A percentile compares a stretch with the other conserved stretches of the same genome.
phyloP scores from a whole-genome alignment of 2,797 vertebrate species.

The Aphelocoma californica region DNA sequence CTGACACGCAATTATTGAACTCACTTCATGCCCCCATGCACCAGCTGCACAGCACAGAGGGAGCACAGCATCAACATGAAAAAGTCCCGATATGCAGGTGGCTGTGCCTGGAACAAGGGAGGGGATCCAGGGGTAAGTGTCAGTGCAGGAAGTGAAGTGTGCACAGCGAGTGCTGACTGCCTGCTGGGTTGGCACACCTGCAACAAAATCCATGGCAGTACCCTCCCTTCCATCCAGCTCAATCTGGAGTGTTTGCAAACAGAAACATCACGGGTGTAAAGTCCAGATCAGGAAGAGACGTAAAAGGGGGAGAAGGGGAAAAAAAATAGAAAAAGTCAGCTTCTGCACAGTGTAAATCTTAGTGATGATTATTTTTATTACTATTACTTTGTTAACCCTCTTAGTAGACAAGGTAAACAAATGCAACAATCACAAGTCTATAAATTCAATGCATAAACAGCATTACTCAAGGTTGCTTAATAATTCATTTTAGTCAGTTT shows the following conservation, averaged over 20 bases:
- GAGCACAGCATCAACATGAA: neutral
- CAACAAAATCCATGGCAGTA: neutral
- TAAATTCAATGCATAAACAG: neutral
- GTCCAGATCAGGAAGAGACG: neutral
- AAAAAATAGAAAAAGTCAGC: neutral
- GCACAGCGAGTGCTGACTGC: neutral
- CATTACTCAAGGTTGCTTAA: conserved; percentile 25
- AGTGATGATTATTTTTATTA: neutral
- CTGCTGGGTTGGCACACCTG: neutral
- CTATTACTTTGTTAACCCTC: neutral
- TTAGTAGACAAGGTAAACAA: neutral
- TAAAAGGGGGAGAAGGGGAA: neutral
- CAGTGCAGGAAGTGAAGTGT: neutral
- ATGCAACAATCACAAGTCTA: neutral
- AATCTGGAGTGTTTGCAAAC: neutral
- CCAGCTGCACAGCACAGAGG: neutral
- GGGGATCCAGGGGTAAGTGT: neutral
- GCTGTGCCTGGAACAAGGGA: neutral
- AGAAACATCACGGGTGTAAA: neutral
- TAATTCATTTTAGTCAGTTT: conserved; percentile 51
- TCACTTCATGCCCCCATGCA: neutral
- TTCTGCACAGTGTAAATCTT: neutral
- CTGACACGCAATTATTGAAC: neutral
- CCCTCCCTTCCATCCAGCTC: neutral
- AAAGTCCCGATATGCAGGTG: neutral